Evolutionary conservation across 2,797 vertebrate genomes (phyloP), one percentile per base, ranked within the genome.

Genomic region (Pseudochirops corinnae): DNA sequence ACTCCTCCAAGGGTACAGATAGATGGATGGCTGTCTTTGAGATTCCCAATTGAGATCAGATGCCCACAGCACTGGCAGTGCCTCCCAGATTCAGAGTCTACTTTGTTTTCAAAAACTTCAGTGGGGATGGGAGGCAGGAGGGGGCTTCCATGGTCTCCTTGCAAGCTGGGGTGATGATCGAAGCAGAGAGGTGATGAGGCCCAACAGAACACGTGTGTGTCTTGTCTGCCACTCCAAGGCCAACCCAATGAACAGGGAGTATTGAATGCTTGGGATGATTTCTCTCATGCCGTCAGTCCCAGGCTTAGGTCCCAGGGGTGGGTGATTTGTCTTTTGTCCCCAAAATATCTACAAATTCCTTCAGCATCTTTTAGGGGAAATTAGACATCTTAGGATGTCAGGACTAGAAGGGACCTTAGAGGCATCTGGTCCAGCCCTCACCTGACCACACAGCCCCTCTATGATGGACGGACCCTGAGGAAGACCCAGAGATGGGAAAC

Each of bases 151-250:
- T 2, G n/a, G 67, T 39, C n/a, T 74, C n/a, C 67, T 39, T 39
- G 67, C n/a, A 39, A 18, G 1, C n/a, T 21, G n/a, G 67, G 33
- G n/a, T 62, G n/a, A 18, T 74, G 18, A 21, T 74, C 6, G 18
- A 74, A 74, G n/a, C n/a, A 39, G 67, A 39, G n/a, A 3, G 21
- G 16, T 39, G 5, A 39, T 18, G 5, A 9, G 2, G 67, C 33
- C n/a, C 18, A 74, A 21, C n/a, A 3, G 1, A 39, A 74, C 16
- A 21, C 0, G n/a, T 6, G 4, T 0, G 6, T 4, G 24, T 26
- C 74, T 4, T 10, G 21, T 46, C 39, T 74, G 7, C 16, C 18
- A n/a, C 67, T 74, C 67, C 3, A 39, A 74, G n/a, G 18, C 16
- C n/a, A 39, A 39, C n/a, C 16, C n/a, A 39, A 10, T 39, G 67